Base-by-base conservation (phyloP, 2,888 invertebrate genomes). In the Cenopis cana region DNA sequence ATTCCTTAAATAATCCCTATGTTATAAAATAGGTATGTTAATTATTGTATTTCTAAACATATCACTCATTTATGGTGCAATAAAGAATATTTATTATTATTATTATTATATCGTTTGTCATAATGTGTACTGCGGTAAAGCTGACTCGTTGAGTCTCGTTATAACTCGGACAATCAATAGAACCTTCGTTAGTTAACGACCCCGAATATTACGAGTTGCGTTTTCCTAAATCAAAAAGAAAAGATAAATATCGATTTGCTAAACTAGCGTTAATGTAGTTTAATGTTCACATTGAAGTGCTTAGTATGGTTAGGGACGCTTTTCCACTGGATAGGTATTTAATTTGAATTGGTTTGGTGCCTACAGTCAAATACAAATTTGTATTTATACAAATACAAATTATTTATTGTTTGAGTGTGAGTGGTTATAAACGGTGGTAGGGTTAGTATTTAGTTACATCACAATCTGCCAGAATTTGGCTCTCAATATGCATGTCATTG, bases 101-200 rank as follows among this genome's bases (percentile, higher is more conserved):
- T n/a, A n/a, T n/a, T n/a, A n/a, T n/a, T n/a, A n/a, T n/a, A n/a
- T 41, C 11, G 8, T 24, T 46, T 11, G n/a, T 38, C 2, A 6
- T 36, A 24, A 59, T 66, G 38, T 70, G 24, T 70, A 66, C 70
- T 66, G 70, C n/a, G 46, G 33, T 9, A 46, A 33, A 54, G 65
- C 70, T 65, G 65, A 70, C n/a, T 70, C 65, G 65, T 65, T 46
- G 57, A 59, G 59, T 52, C 65, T 70, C 65, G 70, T 70, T 70
- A 70, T 70, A 70, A 65, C 70, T 69, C 49, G 18, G 36, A 46
- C 54, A 52, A 70, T 70, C 59, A 46, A 65, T 70, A 66, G 54
- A 54, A 54, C 70, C 70, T 60, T 69, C 69, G 69, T 65, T 70
- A 65, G 62, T 56, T 64, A 62, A 60, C 65, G 70, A 54, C 52